Conservation (phyloP, 1,140 invertebrate species). For the Diabrotica virgifera region DNA sequence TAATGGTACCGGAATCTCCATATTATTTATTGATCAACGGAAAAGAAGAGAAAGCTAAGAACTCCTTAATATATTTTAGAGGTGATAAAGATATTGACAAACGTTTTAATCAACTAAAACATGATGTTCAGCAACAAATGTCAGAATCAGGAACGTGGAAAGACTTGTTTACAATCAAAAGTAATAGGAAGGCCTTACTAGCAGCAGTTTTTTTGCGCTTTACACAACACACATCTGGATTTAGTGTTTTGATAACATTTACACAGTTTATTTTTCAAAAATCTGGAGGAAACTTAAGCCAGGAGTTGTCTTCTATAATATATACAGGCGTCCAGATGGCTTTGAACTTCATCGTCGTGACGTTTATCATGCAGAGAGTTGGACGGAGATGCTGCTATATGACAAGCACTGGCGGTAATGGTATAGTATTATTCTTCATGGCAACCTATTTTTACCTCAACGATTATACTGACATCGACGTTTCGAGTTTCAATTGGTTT, state of each 20-base stretch:
- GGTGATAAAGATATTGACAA: constrained; percentile 34
- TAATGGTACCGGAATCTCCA: constrained; percentile 32
- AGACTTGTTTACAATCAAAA: constrained; percentile 33
- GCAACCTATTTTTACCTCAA: constrained; percentile 61
- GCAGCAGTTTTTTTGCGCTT: constrained; percentile 30
- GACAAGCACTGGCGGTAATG: constrained; percentile 56
- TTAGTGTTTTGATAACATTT: constrained; percentile 29
- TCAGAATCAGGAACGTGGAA: constrained; percentile 27
- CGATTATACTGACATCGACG: constrained; percentile 29
- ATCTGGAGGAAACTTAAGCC: constrained; percentile 34
- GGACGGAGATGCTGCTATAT: constrained; percentile 66
- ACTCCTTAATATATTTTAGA: constrained; percentile 30
- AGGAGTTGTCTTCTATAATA: constrained; percentile 30
- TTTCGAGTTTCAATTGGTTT: constrained; percentile 37
- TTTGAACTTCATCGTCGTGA: constrained; percentile 63
- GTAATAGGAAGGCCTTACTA: constrained; percentile 37
- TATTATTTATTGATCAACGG: constrained; percentile 35
- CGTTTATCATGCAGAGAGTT: constrained; percentile 63
- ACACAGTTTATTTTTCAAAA: constrained; percentile 39
- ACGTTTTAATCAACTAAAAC: constrained; percentile 34
- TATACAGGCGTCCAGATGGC: constrained; percentile 15
- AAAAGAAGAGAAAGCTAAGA: constrained; percentile 30
- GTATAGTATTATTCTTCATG: constrained; percentile 52
- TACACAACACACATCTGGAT: constrained; percentile 27
- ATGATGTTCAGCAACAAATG: constrained; percentile 32